Percentiles rank a stretch among this genome's conserved stretches.
Evolutionary conservation across 2,888 invertebrate genomes (phyloP).

Genomic region (Zygaena filipendulae): DNA sequence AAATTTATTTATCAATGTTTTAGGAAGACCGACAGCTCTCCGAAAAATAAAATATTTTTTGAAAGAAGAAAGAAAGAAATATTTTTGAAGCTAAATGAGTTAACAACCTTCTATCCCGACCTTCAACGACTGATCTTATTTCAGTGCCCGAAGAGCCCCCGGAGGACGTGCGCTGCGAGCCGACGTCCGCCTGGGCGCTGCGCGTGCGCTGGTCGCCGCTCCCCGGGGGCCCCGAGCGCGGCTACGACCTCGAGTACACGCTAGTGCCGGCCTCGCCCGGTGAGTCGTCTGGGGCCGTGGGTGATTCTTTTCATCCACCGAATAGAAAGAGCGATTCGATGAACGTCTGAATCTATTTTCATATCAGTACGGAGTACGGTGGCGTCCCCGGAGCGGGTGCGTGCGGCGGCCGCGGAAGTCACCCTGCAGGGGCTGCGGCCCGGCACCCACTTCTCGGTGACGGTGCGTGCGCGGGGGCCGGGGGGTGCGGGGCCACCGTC

Average conservation of each 20-base stretch:
- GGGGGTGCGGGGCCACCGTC: constrained; percentile 83
- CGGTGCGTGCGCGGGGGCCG: constrained; percentile 80
- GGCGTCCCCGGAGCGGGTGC: constrained; percentile 19
- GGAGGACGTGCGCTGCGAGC: constrained; percentile 73
- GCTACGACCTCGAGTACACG: constrained; percentile 84
- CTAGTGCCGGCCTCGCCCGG: constrained; percentile 38
- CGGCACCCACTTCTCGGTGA: constrained; percentile 85
- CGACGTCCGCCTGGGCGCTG: constrained; percentile 75
- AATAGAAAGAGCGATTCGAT: too few species aligned
- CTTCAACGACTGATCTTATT: too few species aligned
- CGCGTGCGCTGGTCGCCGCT: constrained; percentile 79
- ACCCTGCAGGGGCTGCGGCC: constrained; percentile 79
- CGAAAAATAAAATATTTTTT: too few species aligned
- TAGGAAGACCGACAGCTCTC: too few species aligned
- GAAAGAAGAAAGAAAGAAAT: too few species aligned
- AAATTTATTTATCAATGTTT: too few species aligned
- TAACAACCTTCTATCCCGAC: too few species aligned
- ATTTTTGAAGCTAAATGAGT: too few species aligned
- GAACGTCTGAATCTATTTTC: background rate
- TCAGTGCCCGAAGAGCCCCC: constrained; percentile 78
- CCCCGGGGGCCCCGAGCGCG: constrained; percentile 52
- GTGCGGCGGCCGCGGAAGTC: constrained; percentile 28
- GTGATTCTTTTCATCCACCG: too few species aligned
- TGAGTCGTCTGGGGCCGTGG: constrained; percentile 24
- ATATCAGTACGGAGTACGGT: constrained; percentile 13